Evolutionary conservation across 2,113 vertebrate species (phyloP).

Genomic region (Artemisiospiza belli): DNA sequence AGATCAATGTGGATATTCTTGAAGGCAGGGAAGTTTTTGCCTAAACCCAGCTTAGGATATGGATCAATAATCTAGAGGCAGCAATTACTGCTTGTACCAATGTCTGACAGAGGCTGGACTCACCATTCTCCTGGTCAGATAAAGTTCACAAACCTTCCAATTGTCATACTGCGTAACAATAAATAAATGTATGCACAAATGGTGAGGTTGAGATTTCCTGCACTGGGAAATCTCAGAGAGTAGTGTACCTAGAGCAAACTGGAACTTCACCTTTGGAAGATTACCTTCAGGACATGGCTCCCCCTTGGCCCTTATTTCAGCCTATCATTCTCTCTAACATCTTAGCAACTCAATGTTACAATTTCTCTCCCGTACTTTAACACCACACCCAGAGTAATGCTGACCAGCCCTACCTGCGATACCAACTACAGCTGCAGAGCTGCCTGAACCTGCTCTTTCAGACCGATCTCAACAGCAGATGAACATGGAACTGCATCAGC

Average conservation of each 20-base stretch:
- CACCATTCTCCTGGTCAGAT: neutral
- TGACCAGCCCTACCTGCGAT: neutral
- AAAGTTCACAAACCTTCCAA: neutral
- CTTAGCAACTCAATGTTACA: neutral
- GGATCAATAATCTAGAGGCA: neutral
- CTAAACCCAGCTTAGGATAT: neutral
- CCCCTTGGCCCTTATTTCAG: neutral
- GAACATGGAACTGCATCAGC: neutral
- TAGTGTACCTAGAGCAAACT: neutral
- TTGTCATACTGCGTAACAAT: neutral
- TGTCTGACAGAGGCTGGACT: neutral
- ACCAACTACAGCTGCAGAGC: neutral
- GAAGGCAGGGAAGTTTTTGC: neutral
- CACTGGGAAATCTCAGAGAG: neutral
- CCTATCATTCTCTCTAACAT: neutral
- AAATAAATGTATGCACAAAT: neutral
- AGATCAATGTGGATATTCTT: neutral
- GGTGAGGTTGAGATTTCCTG: neutral
- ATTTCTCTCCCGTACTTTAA: neutral
- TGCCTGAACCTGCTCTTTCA: neutral
- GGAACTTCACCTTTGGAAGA: neutral
- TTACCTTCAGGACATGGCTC: neutral
- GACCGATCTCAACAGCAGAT: neutral
- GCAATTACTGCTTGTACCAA: neutral
- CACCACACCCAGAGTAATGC: rapidly evolving